Base-by-base conservation (phyloP, 2,113 vertebrate genomes). In the Rhinolophus sinicus region DNA sequence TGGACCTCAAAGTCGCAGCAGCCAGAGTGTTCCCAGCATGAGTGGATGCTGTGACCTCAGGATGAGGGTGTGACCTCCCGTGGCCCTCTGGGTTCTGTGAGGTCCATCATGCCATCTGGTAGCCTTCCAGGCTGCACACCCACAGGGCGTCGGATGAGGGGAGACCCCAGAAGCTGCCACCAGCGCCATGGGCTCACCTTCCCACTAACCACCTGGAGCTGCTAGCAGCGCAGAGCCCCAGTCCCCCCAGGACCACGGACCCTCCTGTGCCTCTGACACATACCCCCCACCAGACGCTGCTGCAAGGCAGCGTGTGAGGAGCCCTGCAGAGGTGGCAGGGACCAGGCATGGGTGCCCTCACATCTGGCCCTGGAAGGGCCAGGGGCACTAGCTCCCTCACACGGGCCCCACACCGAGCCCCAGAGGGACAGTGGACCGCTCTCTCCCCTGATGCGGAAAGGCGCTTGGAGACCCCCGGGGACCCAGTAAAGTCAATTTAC, bases 291-390 rank as follows among this genome's bases (percentile, higher is more conserved):
- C 69, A 30, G 28, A 28, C 35, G 54, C 47, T 8, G 9, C 8
- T 38, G 33, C 67, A 16, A 38, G 3, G 21, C 6, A 38, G 33
- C 22, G 5, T 13, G 7, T 11, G 44, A 70, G 28, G 35, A 52
- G 22, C 35, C 33, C 1, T 0, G 4, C 22, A 18, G 24, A 21
- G 12, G 65, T 16, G 19, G 52, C 62, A 47, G 77, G 50, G 16
- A 8, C 33, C 40, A 15, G 26, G 26, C 19, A 2, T 11, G 1
- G 3, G 12, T 40, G 13, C 13, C 35, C 81, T 67, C 16, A 15
- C 11, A 8, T 47, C n/a, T 30, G 62, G 16, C 60, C 0, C 0
- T 0, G 3, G 33, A 4, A 26, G 5, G 4, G 7, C 19, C 2
- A 12, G 21, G 56, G 38, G 26, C 22, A 8, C 21, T 3, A 22